Evolutionary conservation across 2,888 invertebrate species (phyloP), one percentile per base, ranked within the genome.

Genomic region (Bimastos eiseni): DNA sequence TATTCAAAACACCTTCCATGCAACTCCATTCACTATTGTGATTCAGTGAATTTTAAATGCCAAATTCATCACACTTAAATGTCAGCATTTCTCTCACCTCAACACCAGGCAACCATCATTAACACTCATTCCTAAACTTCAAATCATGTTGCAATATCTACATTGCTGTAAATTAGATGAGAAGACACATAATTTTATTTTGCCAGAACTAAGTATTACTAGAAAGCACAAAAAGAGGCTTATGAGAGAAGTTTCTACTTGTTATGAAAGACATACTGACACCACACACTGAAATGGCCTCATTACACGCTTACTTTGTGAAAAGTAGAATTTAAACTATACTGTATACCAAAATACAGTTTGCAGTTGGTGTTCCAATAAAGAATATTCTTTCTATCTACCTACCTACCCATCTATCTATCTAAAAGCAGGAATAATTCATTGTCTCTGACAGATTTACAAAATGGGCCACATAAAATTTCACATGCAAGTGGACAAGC

Each of bases 401-500:
- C n/a, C n/a, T n/a, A n/a, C n/a, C n/a, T n/a, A n/a, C n/a, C n/a
- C n/a, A n/a, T n/a, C n/a, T n/a, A n/a, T n/a, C n/a, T n/a, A n/a
- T 70, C 70, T n/a, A n/a, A n/a, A 70, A 11, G 70, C 55, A 55
- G 70, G n/a, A n/a, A n/a, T 70, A 70, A 70, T 70, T 70, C 30
- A 70, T n/a, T 11, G n/a, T n/a, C 30, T n/a, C 17, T 4, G 30
- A 30, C 30, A 70, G 70, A 11, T 70, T 70, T 5, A 70, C 70
- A 70, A n/a, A 70, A n/a, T 70, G 70, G n/a, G 70, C 70, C n/a
- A 70, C n/a, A 70, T n/a, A 70, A 70, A 70, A n/a, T 70, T 70
- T 70, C n/a, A 70, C 11, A 70, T 70, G 30, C 55, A 55, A 24
- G 30, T 30, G n/a, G n/a, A 70, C 70, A 70, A 70, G 70, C 70